Percentiles rank a stretch among this genome's conserved stretches.
These are phyloP conservation scores for Ceyx cyanopectus DNA, from an alignment of 2,113 vertebrate genomes.

Conservation along the genomic window DNA sequence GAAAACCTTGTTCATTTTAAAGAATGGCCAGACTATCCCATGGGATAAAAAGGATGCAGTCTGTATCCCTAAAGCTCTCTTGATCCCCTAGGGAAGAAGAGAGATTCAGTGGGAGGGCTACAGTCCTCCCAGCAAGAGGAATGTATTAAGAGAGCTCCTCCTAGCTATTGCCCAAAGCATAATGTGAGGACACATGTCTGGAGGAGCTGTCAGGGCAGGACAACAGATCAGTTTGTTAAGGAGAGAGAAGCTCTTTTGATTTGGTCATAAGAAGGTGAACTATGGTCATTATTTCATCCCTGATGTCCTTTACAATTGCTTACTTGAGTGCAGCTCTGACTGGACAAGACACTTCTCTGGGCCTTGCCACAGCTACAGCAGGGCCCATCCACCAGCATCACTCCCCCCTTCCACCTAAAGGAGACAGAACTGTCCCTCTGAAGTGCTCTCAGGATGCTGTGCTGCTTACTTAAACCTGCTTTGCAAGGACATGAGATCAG, in stretches of 20 bases:
- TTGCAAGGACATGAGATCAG: neutral
- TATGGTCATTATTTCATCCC: neutral
- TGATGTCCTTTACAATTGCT: neutral
- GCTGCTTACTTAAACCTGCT: neutral
- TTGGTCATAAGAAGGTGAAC: neutral
- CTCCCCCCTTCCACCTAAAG: neutral
- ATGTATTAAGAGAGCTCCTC: neutral
- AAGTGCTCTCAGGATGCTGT: neutral
- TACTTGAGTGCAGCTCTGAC: neutral
- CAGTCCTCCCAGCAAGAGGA: neutral
- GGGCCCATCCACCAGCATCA: neutral
- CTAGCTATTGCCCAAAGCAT: neutral
- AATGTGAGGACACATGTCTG: neutral
- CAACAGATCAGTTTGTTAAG: neutral
- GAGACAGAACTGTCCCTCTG: neutral
- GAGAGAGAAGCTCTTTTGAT: neutral
- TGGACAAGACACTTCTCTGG: neutral
- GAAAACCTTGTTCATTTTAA: neutral
- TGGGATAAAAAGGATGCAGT: neutral
- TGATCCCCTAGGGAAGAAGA: neutral
- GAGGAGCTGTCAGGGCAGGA: neutral
- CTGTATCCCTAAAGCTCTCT: neutral
- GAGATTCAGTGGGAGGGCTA: neutral
- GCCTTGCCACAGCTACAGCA: neutral
- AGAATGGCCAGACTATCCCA: neutral